These are phyloP conservation scores for Gallinago nigripennis DNA, from an alignment of 2,797 vertebrate genomes.

Conservation along the genomic window DNA sequence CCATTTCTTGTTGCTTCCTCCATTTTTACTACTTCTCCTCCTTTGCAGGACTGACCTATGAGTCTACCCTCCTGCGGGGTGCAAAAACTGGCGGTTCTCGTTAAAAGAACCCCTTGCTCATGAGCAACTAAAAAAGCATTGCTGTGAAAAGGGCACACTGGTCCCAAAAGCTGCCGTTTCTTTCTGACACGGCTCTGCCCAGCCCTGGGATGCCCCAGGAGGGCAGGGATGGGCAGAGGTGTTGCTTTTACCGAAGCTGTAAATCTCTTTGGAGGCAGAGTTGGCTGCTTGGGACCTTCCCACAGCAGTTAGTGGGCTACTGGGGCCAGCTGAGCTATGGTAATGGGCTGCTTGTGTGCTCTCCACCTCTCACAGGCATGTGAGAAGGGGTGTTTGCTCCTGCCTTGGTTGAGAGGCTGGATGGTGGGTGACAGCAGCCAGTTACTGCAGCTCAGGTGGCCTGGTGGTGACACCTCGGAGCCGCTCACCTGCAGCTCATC, in stretches of 20 bases:
- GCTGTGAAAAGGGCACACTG: not conserved
- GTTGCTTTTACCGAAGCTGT: not conserved
- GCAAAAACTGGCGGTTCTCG: not conserved
- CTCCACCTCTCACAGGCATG: not conserved
- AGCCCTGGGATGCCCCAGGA: not conserved
- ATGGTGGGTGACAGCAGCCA: accelerated
- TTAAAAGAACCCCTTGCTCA: not conserved
- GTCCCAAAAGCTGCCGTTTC: not conserved
- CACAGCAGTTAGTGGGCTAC: not conserved
- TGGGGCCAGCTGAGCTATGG: not conserved
- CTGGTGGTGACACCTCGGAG: not conserved
- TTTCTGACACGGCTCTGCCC: not conserved
- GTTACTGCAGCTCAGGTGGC: not conserved
- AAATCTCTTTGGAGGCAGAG: not conserved
- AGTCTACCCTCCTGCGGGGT: not conserved
- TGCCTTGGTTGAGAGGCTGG: not conserved
- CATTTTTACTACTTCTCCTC: conserved; percentile 41
- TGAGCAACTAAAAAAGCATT: not conserved
- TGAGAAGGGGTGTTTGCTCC: not conserved
- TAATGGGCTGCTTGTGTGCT: not conserved
- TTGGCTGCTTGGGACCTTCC: not conserved
- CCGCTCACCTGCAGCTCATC: not conserved
- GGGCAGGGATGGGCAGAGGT: not conserved
- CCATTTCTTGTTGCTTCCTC: conserved; percentile 33
- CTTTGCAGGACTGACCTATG: conserved; percentile 48